Conservation (phyloP, 2,113 vertebrate species). For the Setophaga petechia region DNA sequence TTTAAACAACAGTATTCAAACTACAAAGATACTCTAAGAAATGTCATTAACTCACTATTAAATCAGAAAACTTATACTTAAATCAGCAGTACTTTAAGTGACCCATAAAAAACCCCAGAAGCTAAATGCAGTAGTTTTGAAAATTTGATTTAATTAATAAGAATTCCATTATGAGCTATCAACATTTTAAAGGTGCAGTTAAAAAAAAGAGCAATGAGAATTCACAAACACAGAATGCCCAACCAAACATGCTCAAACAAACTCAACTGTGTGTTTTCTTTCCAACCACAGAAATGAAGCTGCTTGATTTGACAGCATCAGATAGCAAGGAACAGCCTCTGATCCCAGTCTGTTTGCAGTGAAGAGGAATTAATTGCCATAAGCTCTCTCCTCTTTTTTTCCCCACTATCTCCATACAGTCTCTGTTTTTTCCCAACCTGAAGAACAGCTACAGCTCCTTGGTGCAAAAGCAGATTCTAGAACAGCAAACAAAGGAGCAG, state of each 20-base stretch:
- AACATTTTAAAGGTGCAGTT: not conserved
- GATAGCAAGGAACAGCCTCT: not conserved
- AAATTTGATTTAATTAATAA: not conserved
- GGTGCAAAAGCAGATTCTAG: not conserved
- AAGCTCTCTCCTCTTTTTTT: not conserved
- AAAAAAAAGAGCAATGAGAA: not conserved
- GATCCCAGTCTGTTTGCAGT: not conserved
- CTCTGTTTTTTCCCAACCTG: not conserved
- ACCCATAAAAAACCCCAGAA: not conserved
- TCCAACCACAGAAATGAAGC: not conserved
- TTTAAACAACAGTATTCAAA: not conserved
- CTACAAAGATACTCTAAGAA: not conserved
- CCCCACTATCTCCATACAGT: fast-evolving
- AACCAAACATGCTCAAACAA: not conserved
- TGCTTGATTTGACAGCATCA: not conserved
- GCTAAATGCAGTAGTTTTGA: not conserved
- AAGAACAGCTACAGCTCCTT: not conserved
- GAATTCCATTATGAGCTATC: not conserved
- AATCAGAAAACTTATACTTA: not conserved
- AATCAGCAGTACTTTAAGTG: not conserved
- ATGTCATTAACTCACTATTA: not conserved
- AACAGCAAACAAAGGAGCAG: not conserved
- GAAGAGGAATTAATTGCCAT: not conserved
- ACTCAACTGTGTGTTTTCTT: not conserved
- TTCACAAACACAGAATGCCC: not conserved